A percentile compares a stretch with the other conserved stretches of the same genome.
phyloP scores from a whole-genome alignment of 2,888 invertebrate species.

The Anorthoa munda region DNA sequence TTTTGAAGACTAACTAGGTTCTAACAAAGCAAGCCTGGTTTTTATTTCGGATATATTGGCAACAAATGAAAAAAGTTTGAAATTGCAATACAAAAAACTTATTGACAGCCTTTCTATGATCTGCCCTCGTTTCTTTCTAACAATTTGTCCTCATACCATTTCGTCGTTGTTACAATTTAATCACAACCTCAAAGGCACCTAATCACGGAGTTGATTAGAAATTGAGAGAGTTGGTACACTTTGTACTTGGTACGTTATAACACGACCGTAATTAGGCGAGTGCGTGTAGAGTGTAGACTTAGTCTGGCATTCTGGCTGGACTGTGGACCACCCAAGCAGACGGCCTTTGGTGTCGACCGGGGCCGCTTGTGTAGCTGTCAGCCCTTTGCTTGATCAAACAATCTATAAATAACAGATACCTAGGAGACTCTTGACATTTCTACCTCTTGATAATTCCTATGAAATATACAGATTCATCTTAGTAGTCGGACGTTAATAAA shows the following conservation, averaged over 20 bases:
- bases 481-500: neutral
- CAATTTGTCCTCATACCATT: conserved; percentile 38
- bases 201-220: conserved; percentile 58
- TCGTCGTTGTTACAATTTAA: conserved; percentile 52
- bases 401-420: conserved; percentile 50
- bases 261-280: conserved; percentile 76
- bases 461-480: neutral
- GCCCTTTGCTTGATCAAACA: conserved; percentile 52
- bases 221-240: conserved; percentile 51
- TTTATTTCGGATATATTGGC: conserved; percentile 2
- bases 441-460: conserved; percentile 3
- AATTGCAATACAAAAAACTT: conserved; percentile 48
- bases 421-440: conserved; percentile 22
- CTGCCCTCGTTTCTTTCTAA: conserved; percentile 46
- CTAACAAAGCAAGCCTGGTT: neutral
- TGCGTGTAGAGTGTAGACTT: conserved; percentile 73
- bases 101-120: conserved; percentile 37
- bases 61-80: conserved; percentile 15
- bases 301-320: conserved; percentile 58
- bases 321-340: conserved; percentile 75
- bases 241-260: conserved; percentile 41
- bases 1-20: conserved; percentile 25
- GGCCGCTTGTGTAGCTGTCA: conserved; percentile 63
- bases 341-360: conserved; percentile 60
- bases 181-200: conserved; percentile 48